Evolutionary conservation across 1,140 invertebrate genomes (phyloP), one percentile per base, ranked within the genome.

Genomic region (Drosophila insularis): DNA sequence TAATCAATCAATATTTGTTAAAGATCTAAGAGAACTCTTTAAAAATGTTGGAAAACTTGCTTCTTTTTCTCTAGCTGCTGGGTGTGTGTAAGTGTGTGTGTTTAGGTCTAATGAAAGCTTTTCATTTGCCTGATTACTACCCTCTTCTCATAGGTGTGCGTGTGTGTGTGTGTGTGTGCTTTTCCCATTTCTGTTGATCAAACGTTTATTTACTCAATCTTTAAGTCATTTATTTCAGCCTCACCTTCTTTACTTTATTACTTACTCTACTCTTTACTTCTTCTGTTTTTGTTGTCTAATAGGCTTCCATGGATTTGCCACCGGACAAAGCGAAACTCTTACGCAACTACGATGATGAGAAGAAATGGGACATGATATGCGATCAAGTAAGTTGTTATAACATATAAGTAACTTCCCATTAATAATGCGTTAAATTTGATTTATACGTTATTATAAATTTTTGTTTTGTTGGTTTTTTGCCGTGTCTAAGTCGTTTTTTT

Each of bases 341-440:
- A 54, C 97, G 98, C 86, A 97, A 98, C 91, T 99, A 99, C 92
- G 98, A 99, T 93, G 96, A 98, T 91, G 97, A 99, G 90, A 99
- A 99, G 92, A 99, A 99, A 93, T 99, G 98, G 98, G 98, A 99
- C 92, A 97, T 99, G 91, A 98, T 99, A 92, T 99, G 98, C 93
- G 99, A 99, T 95, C 98, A 99, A 95, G 97, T 97, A 92, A 94
- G 93, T 89, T 46, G 71, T 31, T 62, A 14, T 23, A 72, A 64
- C 32, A 64, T 37, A 37, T 32, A 43, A 43, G 32, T 55, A n/a
- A 40, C 13, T 43, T 6, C 19, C 53, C 19, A 8, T 21, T 56
- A 27, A 31, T 46, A 46, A 62, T 27, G 60, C 60, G 60, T 62
- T 43, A 46, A 62, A 62, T 43, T 8, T 62, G 60, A 54, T 27